These are phyloP conservation scores for Flabesymbios commensalis DNA, from an alignment of 2,888 invertebrate genomes.

Conservation along the genomic window DNA sequence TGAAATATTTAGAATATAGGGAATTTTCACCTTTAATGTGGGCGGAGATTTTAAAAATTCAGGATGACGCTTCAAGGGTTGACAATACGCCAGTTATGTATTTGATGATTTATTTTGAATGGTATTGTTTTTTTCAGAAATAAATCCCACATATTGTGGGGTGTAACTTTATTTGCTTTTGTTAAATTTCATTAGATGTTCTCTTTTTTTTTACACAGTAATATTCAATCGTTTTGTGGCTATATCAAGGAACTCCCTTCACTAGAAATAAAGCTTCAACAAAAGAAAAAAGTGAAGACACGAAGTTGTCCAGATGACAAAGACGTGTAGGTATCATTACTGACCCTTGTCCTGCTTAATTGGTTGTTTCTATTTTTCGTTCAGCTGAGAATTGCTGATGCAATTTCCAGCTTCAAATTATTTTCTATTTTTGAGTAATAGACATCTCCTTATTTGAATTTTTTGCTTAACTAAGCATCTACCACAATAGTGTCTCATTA, in stretches of 20 bases:
- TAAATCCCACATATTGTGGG: no score
- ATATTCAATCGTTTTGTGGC: constrained; percentile 81
- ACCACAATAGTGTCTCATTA: no score
- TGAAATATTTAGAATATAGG: no score
- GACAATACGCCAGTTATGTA: no score
- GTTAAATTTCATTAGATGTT: constrained; percentile 6
- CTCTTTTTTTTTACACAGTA: constrained; percentile 65
- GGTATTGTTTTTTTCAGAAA: no score
- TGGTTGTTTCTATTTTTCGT: neutral
- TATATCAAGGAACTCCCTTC: constrained; percentile 80
- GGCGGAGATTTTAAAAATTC: no score
- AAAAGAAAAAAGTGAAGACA: constrained; percentile 49
- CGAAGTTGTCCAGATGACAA: constrained; percentile 49
- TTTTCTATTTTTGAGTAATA: neutral
- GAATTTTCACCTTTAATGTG: no score
- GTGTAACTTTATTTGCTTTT: no score
- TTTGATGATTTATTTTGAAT: no score
- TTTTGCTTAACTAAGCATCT: no score
- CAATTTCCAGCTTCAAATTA: neutral
- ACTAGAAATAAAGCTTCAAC: constrained; percentile 66
- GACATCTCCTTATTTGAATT: no score
- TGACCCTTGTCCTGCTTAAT: neutral
- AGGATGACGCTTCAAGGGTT: no score
- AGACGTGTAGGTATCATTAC: constrained; percentile 52
- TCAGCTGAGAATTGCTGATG: neutral